Evolutionary conservation across 2,113 vertebrate genomes (phyloP).

Genomic region (Capra hircus): DNA sequence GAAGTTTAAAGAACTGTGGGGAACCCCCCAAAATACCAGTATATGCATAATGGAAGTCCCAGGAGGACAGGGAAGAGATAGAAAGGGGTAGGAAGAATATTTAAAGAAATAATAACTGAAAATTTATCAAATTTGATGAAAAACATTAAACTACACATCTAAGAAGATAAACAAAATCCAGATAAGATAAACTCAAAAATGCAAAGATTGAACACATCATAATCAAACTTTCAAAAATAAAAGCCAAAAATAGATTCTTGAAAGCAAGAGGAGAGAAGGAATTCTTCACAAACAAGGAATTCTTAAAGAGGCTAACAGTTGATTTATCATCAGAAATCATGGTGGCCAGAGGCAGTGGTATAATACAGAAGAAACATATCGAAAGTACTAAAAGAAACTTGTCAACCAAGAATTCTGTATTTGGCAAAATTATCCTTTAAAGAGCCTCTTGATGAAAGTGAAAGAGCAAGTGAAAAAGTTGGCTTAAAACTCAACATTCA

Average conservation of each 20-base stretch:
- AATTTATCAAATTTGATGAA: not conserved
- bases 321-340: not conserved
- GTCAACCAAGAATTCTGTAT: not conserved
- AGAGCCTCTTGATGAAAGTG: not conserved
- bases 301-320: not conserved
- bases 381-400: not conserved
- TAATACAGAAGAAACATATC: not conserved
- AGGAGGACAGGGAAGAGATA: not conserved
- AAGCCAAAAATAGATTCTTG: not conserved
- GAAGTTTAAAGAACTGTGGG: not conserved
- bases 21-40: not conserved
- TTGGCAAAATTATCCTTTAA: not conserved
- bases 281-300: not conserved
- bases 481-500: not conserved
- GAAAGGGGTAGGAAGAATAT: not conserved
- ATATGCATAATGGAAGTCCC: not conserved
- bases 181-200: not conserved
- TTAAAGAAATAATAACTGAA: not conserved
- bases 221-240: not conserved
- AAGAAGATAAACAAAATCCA: not conserved
- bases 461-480: not conserved
- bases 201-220: not conserved
- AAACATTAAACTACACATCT: not conserved
- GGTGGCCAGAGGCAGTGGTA: not conserved
- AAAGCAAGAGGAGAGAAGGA: not conserved